Percentiles rank a stretch among this genome's conserved stretches.
Evolutionary conservation across 1,140 invertebrate genomes (phyloP).

Genomic region (Archegozetes longisetosus): DNA sequence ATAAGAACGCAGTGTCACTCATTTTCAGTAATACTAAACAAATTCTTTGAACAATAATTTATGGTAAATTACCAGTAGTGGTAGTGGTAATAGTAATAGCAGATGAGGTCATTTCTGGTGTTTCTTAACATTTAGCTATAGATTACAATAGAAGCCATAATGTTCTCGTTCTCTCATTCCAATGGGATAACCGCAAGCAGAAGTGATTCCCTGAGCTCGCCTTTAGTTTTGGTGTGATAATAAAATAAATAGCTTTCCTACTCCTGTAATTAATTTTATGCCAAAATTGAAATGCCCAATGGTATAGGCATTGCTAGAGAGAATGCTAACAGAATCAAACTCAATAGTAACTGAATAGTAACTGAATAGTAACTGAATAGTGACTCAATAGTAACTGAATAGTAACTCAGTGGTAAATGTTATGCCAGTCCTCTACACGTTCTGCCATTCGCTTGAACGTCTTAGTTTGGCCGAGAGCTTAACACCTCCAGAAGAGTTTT

Average conservation of each 20-base stretch:
- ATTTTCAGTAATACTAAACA: neutral
- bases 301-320: neutral
- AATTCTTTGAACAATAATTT: neutral
- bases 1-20: neutral
- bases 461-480: neutral
- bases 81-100: neutral
- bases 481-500: neutral
- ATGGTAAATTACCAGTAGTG: neutral
- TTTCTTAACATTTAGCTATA: neutral
- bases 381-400: neutral
- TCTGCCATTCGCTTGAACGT: too few relatives aligned
- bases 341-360: neutral
- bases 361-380: neutral
- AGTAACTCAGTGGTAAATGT: neutral
- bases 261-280: neutral
- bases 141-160: neutral
- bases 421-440: neutral
- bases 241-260: neutral
- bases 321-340: neutral
- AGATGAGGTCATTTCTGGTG: neutral
- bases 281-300: neutral
- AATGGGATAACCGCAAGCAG: neutral
- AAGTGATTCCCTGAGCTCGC: neutral
- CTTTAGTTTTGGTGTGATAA: neutral
- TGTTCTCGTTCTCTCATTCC: neutral